These are phyloP conservation scores for Acrobeloides nanus DNA, from an alignment of 2,888 invertebrate species.

Conservation along the genomic window DNA sequence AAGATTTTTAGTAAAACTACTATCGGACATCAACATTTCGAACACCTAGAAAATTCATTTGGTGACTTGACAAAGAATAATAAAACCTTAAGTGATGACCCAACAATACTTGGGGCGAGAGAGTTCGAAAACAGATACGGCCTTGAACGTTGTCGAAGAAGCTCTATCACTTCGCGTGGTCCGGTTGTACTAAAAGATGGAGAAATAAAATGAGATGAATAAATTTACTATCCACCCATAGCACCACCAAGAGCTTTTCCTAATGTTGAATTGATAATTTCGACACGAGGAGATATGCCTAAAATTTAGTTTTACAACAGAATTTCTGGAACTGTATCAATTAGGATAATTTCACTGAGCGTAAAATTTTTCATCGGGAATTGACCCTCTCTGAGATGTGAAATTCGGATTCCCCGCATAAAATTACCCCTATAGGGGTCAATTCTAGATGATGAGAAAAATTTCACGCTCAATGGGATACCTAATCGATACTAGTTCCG, in stretches of 20 bases:
- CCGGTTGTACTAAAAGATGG: no score
- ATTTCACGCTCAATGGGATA: no score
- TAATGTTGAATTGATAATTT: conserved; percentile 81
- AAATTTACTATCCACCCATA: conserved; percentile 57
- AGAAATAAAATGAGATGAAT: no score
- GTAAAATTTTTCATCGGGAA: no score
- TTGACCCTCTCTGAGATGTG: no score
- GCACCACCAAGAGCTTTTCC: conserved; percentile 87
- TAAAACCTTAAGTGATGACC: conserved; percentile 68
- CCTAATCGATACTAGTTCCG: no score
- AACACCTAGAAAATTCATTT: conserved; percentile 6
- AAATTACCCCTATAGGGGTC: no score
- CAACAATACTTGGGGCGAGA: conserved; percentile 77
- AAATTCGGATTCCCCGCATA: no score
- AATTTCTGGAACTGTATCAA: no score
- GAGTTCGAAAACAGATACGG: conserved; percentile 79
- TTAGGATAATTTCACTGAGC: no score
- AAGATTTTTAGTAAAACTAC: background rate
- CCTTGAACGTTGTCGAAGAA: conserved; percentile 62
- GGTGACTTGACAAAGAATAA: conserved; percentile 8
- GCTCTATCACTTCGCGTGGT: conserved; percentile 67
- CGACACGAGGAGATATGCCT: conserved; percentile 59
- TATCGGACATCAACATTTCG: background rate
- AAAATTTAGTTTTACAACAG: no score
- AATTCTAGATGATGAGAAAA: no score